Percentiles rank a stretch among this genome's conserved stretches.
Evolutionary conservation across 2,888 invertebrate species (phyloP).

Genomic region (Bembecia ichneumoniformis): DNA sequence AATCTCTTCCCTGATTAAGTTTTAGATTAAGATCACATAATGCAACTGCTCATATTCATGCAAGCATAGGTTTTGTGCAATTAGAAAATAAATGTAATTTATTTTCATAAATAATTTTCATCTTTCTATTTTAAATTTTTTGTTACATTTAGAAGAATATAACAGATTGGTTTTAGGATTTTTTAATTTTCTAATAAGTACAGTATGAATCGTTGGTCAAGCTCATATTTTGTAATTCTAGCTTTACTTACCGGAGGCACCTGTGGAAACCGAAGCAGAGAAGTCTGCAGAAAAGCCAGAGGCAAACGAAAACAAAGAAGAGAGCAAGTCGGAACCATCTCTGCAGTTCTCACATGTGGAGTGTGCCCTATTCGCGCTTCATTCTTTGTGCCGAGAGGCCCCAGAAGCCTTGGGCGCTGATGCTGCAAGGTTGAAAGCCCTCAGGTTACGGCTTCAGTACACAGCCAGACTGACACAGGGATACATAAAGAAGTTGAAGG

Average conservation of each 20-base stretch:
- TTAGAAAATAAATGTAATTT: no score
- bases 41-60: no score
- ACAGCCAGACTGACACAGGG: slow-evolving; percentile 93
- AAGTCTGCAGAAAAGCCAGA: slow-evolving; percentile 54
- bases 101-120: no score
- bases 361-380: slow-evolving; percentile 85
- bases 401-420: slow-evolving; percentile 83
- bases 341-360: slow-evolving; percentile 95
- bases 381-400: slow-evolving; percentile 83
- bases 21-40: no score
- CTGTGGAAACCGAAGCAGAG: slow-evolving; percentile 69
- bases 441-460: slow-evolving; percentile 89
- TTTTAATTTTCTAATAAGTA: no score
- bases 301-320: slow-evolving; percentile 34
- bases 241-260: slow-evolving; percentile 92
- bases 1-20: no score
- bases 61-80: no score
- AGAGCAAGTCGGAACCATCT: slow-evolving; percentile 77
- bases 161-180: no score
- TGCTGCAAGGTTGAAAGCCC: slow-evolving; percentile 83
- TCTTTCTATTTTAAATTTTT: no score
- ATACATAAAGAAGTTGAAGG: slow-evolving; percentile 78
- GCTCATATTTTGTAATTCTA: slow-evolving; percentile 28
- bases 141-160: no score
- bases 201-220: slow-evolving; percentile 1